phyloP scores from a whole-genome alignment of 2,797 vertebrate species.

The Oreonectes daqikongensis region DNA sequence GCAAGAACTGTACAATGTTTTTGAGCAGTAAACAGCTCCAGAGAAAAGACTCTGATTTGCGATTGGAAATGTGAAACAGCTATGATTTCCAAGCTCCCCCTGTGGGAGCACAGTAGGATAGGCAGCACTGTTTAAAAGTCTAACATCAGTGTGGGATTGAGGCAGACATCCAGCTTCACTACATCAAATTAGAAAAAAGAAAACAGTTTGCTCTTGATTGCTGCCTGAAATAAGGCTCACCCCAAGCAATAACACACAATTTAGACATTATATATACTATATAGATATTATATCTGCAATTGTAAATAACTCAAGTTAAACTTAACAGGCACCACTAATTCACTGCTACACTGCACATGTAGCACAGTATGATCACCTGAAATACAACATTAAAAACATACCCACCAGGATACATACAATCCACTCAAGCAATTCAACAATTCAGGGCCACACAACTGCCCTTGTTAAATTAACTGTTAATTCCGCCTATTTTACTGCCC shows the following conservation, averaged over 20 bases:
- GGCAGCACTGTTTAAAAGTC: conserved; percentile 57
- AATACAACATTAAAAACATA: not conserved
- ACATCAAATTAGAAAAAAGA: conserved; percentile 40
- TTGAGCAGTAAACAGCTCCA: conserved; percentile 72
- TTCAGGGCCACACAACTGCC: not conserved
- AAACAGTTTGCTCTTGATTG: conserved; percentile 52
- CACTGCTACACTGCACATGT: not conserved
- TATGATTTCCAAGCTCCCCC: conserved; percentile 57
- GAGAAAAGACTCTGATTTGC: conserved; percentile 61
- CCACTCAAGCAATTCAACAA: not conserved
- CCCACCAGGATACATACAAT: not conserved
- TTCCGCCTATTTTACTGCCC: too few relatives aligned
- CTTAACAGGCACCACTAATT: too few relatives aligned
- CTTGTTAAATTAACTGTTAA: not conserved
- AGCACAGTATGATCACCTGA: not conserved
- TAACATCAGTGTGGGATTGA: conserved; percentile 58
- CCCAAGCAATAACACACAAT: too few relatives aligned
- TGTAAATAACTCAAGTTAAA: too few relatives aligned
- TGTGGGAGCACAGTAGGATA: conserved; percentile 54
- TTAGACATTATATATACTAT: too few relatives aligned
- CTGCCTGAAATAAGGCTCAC: too few relatives aligned
- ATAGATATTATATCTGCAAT: too few relatives aligned
- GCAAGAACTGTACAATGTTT: conserved; percentile 53
- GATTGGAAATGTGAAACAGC: conserved; percentile 72
- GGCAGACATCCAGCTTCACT: conserved; percentile 42